Base-by-base conservation (phyloP, 2,113 vertebrate genomes). In the Ophthalmotilapia sp. region DNA sequence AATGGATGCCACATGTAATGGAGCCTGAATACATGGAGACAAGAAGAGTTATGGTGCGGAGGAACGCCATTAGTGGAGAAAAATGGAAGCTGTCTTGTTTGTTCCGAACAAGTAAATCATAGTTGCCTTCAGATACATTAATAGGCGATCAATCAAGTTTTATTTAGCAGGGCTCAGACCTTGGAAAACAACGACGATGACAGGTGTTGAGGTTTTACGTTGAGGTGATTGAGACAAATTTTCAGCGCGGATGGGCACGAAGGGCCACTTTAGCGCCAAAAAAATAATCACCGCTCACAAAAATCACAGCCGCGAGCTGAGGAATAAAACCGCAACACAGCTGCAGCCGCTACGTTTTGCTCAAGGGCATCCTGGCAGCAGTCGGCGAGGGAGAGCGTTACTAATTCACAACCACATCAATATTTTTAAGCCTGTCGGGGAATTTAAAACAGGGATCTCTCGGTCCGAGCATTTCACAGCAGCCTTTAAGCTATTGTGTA, bases 101-200 rank as follows among this genome's bases (percentile, higher is more conserved):
- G 90, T 88, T 87, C 73, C 86, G 86, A 94, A 95, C 84, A 90
- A 95, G 91, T 95, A 93, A 93, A 96, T 95, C 94, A 95, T 79
- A 80, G 91, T 90, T 79, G 88, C 90, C 92, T 96, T 94, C 91
- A 79, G 86, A 62, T 82, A 23, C 88, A 89, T 95, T 95, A 95
- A 96, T 90, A 95, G 94, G 85, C 73, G 83, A 96, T 96, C 95
- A 86, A 94, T 96, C 95, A 95, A 33, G 90, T 91, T 93, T 94
- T 92, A 90, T 90, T 93, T 79, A 88, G 92, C n/a, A 31, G 38
- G n/a, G 8, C 86, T 80, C 86, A 88, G 92, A 90, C 92, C 92
- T 92, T 89, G 90, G 81, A 87, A 83, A 85, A 89, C 83, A 80
- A 73, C 5, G 12, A 13, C 23, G 58, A 81, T 60, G 83, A 89